Evolutionary conservation across 2,797 vertebrate genomes (phyloP), one percentile per base, ranked within the genome.

Genomic region (Botia almorhae): DNA sequence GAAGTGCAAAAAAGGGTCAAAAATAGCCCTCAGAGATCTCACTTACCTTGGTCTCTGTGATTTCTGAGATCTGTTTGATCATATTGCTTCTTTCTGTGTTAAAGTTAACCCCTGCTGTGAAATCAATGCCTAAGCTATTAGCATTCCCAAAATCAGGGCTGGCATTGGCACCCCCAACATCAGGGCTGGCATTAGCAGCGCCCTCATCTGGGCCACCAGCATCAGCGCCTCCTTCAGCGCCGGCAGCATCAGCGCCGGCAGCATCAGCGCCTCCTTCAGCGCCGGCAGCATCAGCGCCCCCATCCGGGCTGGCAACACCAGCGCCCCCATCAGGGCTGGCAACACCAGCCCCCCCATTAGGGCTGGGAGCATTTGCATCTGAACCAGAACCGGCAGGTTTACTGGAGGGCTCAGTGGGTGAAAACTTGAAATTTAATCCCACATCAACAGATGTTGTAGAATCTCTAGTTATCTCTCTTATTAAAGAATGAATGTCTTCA

Each of bases 351-450:
- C 7, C 53, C 26, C 12, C 36, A 58, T 1, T 0, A 1, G 51
- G 11, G 2, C 55, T 2, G 1, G 1, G 33, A 23, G 8, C 39
- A 6, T 91, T 90, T 11, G 43, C 43, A 46, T 46, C 39, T 8
- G 39, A 43, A 7, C 56, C 21, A 23, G 23, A 11, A 60, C 56
- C 8, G 39, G 10, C 46, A 43, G 67, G 60, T 0, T n/a, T n/a
- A 0, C 83, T 7, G 58, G 86, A 77, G 0, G 0, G 0, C 78
- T 95, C 94, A 13, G 83, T 92, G 0, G 85, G 87, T 2, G 0
- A 86, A 33, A 94, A 88, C 89, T 98, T 97, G 63, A 96, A 36
- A 80, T 93, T 92, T 0, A 96, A 0, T 0, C 68, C 91, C 2
- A 0, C 7, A 0, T 82, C 84, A 1, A 94, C 13, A 4, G 46